Percentiles rank a stretch among this genome's conserved stretches.
phyloP scores from a whole-genome alignment of 2,797 vertebrate species.

The Zalophus californianus region DNA sequence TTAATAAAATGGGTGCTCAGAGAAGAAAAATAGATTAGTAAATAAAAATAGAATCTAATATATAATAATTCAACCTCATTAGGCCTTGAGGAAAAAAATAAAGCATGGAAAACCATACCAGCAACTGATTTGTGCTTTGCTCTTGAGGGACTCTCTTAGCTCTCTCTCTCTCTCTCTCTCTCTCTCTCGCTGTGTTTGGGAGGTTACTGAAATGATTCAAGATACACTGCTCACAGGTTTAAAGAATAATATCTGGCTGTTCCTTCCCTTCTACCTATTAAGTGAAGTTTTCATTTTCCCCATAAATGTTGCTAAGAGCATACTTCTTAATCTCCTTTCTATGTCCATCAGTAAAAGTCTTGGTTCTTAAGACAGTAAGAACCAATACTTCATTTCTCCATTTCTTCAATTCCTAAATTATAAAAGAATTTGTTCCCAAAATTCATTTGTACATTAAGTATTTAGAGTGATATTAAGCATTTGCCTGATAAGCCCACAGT shows the following conservation, averaged over 20 bases:
- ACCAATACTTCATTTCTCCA: neutral
- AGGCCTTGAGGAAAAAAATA: neutral
- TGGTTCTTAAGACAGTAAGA: neutral
- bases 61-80: neutral
- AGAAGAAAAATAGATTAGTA: neutral
- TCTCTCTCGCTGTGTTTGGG: neutral
- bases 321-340: neutral
- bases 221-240: neutral
- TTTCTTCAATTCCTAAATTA: neutral
- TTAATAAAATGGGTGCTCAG: neutral
- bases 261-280: neutral
- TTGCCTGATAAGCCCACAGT: neutral
- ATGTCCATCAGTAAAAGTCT: neutral
- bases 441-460: neutral
- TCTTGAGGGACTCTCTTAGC: neutral
- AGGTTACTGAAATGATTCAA: neutral
- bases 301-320: neutral
- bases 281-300: neutral
- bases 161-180: neutral
- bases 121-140: neutral
- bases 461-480: neutral
- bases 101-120: neutral
- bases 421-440: neutral
- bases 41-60: conserved; percentile 3
- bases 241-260: neutral